A percentile compares a stretch with the other conserved stretches of the same genome.
Evolutionary conservation across 2,888 invertebrate genomes (phyloP).

Genomic region (Euclidia mi): DNA sequence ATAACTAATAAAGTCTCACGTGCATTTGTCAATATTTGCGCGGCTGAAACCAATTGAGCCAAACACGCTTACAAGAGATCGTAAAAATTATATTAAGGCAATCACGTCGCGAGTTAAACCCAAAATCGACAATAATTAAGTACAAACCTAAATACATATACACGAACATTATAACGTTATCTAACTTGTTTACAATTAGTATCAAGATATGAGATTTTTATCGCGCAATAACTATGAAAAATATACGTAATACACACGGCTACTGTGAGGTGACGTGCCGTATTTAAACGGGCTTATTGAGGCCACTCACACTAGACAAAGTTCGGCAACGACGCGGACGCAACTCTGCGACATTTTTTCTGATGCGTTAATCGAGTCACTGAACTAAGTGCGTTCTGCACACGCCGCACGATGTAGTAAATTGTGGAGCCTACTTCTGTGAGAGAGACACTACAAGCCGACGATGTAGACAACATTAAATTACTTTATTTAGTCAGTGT

Average conservation of each 20-base stretch:
- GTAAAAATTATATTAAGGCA: constrained; percentile 18
- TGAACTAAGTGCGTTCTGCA: constrained; percentile 40
- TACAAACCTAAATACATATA: constrained; percentile 6
- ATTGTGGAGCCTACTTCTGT: constrained; percentile 27
- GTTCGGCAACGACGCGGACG: constrained; percentile 8
- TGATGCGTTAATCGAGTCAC: constrained; percentile 18
- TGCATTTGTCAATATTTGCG: constrained; percentile 14
- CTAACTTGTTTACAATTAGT: constrained; percentile 26
- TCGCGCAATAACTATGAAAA: constrained; percentile 28
- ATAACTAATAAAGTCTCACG: constrained; percentile 18
- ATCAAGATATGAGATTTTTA: constrained; percentile 33
- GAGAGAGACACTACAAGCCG: constrained; percentile 1
- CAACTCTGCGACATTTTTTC: constrained; percentile 21
- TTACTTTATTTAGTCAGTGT: constrained; percentile 16
- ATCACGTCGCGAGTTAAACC: background rate
- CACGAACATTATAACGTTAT: constrained; percentile 15
- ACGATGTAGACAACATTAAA: constrained; percentile 8
- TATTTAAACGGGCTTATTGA: constrained; percentile 22
- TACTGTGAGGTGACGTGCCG: constrained; percentile 19
- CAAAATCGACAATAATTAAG: constrained; percentile 2
- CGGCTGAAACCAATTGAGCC: constrained; percentile 10
- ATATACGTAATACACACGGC: constrained; percentile 24
- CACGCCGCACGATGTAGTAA: constrained; percentile 33
- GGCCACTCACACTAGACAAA: background rate
- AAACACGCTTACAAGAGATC: constrained; percentile 14